Evolutionary conservation across 2,888 invertebrate genomes (phyloP).

Genomic region (Eilema depressum): DNA sequence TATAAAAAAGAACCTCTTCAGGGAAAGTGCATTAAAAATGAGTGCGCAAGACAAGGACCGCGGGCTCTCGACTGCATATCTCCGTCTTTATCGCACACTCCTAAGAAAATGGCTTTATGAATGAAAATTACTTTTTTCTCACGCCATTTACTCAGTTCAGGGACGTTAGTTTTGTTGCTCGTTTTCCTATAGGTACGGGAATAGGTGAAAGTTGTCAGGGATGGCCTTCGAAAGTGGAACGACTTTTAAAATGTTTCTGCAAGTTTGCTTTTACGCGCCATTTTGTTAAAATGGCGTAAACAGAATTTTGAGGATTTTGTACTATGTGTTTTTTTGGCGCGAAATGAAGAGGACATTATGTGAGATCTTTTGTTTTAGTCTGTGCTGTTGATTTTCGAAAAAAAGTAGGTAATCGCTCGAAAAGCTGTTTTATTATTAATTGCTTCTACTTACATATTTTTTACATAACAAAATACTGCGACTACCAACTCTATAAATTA

Average conservation of each 20-base stretch:
- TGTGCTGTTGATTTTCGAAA: no score
- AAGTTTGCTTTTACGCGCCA: slow-evolving; percentile 10
- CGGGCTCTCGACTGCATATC: slow-evolving; percentile 51
- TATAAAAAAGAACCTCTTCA: slow-evolving; percentile 75
- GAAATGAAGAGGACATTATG: not conserved
- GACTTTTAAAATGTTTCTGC: slow-evolving; percentile 37
- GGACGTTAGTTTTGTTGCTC: slow-evolving; percentile 73
- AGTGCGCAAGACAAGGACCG: slow-evolving; percentile 68
- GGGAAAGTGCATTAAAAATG: slow-evolving; percentile 85
- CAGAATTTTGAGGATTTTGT: not conserved
- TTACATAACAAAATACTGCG: no score
- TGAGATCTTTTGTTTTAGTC: not conserved
- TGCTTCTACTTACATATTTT: not conserved
- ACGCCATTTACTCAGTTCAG: slow-evolving; percentile 79
- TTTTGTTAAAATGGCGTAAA: slow-evolving; percentile 11
- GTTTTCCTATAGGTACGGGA: slow-evolving; percentile 63
- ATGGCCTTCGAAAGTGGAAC: slow-evolving; percentile 56
- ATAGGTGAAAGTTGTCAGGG: slow-evolving; percentile 75
- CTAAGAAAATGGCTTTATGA: slow-evolving; percentile 84
- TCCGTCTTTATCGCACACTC: slow-evolving; percentile 63
- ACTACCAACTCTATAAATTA: not conserved
- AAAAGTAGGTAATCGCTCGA: not conserved
- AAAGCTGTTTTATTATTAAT: not conserved
- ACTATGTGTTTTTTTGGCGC: not conserved
- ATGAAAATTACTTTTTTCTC: slow-evolving; percentile 85